A percentile compares a stretch with the other conserved stretches of the same genome.
Conservation (phyloP, 2,113 vertebrate genomes). For the Hydropotes inermis region DNA sequence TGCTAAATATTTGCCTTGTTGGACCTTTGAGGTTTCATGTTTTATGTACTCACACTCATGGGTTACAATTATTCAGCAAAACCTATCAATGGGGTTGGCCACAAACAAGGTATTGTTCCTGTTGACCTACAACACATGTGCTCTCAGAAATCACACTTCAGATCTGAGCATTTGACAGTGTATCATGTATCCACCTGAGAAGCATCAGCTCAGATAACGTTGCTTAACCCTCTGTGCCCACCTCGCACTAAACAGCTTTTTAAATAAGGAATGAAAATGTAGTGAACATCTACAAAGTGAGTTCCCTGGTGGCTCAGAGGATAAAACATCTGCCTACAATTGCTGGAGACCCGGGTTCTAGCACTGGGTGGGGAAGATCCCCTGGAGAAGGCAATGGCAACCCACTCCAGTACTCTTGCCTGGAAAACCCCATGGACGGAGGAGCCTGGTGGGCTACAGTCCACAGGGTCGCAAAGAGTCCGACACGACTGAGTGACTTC, state of each 20-base stretch:
- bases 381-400: not conserved
- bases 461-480: not conserved
- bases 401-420: not conserved
- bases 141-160: not conserved
- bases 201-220: not conserved
- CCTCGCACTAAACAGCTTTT: not conserved
- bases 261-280: not conserved
- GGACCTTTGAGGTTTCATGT: not conserved
- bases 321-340: not conserved
- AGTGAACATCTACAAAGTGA: not conserved
- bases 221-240: not conserved
- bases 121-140: not conserved
- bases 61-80: not conserved
- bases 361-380: not conserved
- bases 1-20: not conserved
- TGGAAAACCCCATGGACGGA: not conserved
- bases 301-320: not conserved
- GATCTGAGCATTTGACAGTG: not conserved
- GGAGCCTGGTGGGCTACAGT: not conserved
- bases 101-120: fast-evolving
- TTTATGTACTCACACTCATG: not conserved
- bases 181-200: too few relatives aligned
- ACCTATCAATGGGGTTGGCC: not conserved
- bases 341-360: not conserved
- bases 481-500: not conserved